Percentiles rank a stretch among this genome's conserved stretches.
These are phyloP conservation scores for Pseudococcus jackbeardsleyi DNA, from an alignment of 2,888 invertebrate genomes.

Conservation along the genomic window DNA sequence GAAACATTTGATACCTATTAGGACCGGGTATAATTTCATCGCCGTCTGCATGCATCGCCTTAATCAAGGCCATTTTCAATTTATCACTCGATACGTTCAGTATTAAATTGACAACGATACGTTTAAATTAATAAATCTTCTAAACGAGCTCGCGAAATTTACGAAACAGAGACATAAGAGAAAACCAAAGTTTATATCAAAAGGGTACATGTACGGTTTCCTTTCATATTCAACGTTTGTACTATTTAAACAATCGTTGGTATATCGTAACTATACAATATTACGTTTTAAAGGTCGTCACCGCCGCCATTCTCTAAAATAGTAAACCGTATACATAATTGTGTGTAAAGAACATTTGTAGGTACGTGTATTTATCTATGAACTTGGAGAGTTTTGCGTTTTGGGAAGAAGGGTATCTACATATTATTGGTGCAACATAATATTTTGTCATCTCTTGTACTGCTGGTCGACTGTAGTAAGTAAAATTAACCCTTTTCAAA, in stretches of 20 bases:
- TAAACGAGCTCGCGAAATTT: background rate
- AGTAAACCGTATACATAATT: background rate
- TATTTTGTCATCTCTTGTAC: conserved; percentile 9
- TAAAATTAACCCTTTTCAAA: conserved; percentile 33
- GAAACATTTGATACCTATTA: background rate
- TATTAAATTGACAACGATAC: background rate
- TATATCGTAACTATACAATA: background rate
- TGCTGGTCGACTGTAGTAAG: background rate
- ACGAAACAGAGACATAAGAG: background rate
- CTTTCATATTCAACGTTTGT: background rate
- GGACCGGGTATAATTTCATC: background rate
- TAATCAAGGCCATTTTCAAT: background rate
- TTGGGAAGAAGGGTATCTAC: background rate
- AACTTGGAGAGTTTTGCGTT: background rate
- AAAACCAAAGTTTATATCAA: background rate
- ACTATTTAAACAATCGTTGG: background rate
- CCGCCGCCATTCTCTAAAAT: background rate
- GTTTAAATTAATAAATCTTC: background rate
- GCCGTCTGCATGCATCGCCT: background rate
- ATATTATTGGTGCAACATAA: conserved; percentile 16
- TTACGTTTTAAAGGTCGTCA: background rate
- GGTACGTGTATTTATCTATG: background rate
- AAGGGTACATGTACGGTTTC: background rate
- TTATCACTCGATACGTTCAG: background rate
- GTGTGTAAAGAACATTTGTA: background rate